Percentiles rank a stretch among this genome's conserved stretches.
Conservation (phyloP, 2,113 vertebrate species). For the Lagopus leucura region DNA sequence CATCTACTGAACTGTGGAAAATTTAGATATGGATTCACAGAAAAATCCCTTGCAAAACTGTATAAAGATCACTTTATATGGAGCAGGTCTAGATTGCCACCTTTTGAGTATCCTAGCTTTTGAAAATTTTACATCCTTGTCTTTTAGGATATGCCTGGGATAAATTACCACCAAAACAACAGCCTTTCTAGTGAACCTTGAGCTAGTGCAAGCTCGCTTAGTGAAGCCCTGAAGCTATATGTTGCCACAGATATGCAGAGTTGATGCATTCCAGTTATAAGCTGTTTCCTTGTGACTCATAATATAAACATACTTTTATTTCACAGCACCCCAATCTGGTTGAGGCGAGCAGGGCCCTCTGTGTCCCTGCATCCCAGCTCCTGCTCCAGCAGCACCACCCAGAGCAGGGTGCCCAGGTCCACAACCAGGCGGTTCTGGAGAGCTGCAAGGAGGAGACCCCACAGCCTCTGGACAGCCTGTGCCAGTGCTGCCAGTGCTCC, state of each 20-base stretch:
- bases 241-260: background rate
- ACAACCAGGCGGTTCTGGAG: background rate
- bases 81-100: background rate
- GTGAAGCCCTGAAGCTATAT: background rate
- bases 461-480: background rate
- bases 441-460: background rate
- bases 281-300: background rate
- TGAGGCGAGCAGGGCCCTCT: background rate
- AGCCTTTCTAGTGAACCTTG: background rate
- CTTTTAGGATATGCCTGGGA: background rate
- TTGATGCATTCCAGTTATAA: background rate
- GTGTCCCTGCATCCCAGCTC: background rate
- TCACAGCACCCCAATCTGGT: background rate
- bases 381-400: background rate
- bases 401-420: background rate
- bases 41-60: background rate
- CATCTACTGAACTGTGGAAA: background rate
- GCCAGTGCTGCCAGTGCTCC: background rate
- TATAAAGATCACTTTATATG: background rate
- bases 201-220: background rate
- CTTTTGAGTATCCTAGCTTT: background rate
- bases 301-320: background rate
- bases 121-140: background rate
- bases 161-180: background rate
- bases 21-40: background rate